These are phyloP conservation scores for Progne subis DNA, from an alignment of 2,113 vertebrate species.

Conservation along the genomic window DNA sequence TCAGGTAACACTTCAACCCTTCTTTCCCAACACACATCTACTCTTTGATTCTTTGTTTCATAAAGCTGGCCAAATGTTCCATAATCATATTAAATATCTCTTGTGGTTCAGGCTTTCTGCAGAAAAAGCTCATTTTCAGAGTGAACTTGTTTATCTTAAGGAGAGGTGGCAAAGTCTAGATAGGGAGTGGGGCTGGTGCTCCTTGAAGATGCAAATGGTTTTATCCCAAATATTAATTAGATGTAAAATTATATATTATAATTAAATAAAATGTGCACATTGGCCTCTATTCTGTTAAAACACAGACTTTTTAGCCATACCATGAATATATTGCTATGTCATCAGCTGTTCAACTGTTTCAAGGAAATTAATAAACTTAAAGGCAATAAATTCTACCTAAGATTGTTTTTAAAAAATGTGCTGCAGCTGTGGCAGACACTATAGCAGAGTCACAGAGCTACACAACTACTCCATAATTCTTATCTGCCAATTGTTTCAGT, in stretches of 20 bases:
- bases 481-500: neutral
- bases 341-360: neutral
- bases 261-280: neutral
- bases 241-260: neutral
- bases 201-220: neutral
- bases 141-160: neutral
- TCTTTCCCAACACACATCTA: fast-evolving
- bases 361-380: neutral
- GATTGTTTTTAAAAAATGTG: neutral
- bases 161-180: neutral
- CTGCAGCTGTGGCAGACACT: neutral
- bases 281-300: neutral
- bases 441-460: neutral
- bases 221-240: neutral
- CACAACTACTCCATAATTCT: neutral
- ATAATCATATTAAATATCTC: neutral
- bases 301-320: neutral
- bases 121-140: neutral
- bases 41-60: neutral
- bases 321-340: neutral
- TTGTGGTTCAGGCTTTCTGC: neutral
- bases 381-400: neutral
- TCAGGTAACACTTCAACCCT: fast-evolving
- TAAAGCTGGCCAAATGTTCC: neutral
- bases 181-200: neutral